phyloP scores from a whole-genome alignment of 2,113 vertebrate species.

The Embiotoca jacksoni region DNA sequence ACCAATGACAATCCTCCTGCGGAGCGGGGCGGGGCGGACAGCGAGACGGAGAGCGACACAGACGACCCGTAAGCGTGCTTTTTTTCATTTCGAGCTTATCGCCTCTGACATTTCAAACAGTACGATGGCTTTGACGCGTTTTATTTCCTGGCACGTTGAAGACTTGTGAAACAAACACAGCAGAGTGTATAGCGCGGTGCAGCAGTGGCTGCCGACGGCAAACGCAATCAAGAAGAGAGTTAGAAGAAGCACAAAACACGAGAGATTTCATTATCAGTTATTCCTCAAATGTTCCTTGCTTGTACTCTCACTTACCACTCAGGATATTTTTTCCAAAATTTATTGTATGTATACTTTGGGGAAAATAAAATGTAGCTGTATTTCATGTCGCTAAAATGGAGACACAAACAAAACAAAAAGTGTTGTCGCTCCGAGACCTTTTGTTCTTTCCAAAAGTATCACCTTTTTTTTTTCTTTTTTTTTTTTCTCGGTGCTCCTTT shows the following conservation, averaged over 20 bases:
- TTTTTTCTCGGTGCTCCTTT: background rate
- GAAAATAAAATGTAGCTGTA: too few relatives aligned
- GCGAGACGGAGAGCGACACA: constrained; percentile 92
- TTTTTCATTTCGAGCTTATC: too few relatives aligned
- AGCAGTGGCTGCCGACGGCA: background rate
- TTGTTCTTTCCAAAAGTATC: background rate
- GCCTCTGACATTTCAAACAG: too few relatives aligned
- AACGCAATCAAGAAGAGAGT: background rate
- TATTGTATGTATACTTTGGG: too few relatives aligned
- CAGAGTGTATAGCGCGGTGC: too few relatives aligned
- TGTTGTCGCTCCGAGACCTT: background rate
- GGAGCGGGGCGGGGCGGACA: constrained; percentile 85
- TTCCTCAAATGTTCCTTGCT: too few relatives aligned
- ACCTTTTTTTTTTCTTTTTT: too few relatives aligned
- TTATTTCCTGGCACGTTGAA: too few relatives aligned
- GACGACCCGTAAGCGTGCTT: constrained; percentile 88
- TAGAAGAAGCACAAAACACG: background rate
- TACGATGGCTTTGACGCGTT: constrained; percentile 6
- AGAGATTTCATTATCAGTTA: background rate
- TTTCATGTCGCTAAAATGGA: background rate
- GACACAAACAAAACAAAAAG: background rate
- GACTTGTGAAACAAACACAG: too few relatives aligned
- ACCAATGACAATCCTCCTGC: constrained; percentile 84
- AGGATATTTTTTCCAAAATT: background rate
- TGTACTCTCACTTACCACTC: too few relatives aligned